Percentiles rank a stretch among this genome's conserved stretches.
These are phyloP conservation scores for Aphis craccivora DNA, from an alignment of 1,140 invertebrate species.

Conservation along the genomic window DNA sequence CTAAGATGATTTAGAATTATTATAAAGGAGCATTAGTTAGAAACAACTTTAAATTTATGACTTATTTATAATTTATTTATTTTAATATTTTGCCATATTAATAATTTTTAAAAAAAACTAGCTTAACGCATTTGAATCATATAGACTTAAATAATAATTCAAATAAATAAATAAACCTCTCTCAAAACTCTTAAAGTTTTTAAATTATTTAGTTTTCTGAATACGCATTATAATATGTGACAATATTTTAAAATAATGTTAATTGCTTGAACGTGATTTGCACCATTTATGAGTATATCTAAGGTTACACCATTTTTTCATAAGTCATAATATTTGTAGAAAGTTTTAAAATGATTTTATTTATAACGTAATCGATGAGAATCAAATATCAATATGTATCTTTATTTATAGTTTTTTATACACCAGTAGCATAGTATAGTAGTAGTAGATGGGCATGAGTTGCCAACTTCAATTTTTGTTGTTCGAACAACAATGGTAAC, in stretches of 20 bases:
- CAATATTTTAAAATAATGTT: neutral
- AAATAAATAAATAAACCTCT: too few species aligned
- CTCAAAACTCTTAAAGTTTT: neutral
- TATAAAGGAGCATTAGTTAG: neutral
- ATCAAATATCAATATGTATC: neutral
- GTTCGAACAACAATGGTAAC: neutral
- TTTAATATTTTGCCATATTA: neutral
- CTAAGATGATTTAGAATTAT: neutral
- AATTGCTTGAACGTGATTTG: neutral
- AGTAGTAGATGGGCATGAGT: neutral
- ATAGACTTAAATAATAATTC: neutral
- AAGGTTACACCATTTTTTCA: neutral
- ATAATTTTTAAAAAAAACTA: neutral
- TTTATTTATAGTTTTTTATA: neutral
- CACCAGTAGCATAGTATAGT: neutral
- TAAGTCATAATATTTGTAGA: constrained; percentile 31
- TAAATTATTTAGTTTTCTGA: neutral
- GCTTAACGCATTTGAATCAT: neutral
- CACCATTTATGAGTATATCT: neutral
- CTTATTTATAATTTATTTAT: neutral
- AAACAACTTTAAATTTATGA: neutral
- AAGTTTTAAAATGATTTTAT: neutral
- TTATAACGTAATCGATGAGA: neutral
- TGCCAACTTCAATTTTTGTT: neutral
- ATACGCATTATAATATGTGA: neutral